A percentile compares a stretch with the other conserved stretches of the same genome.
These are phyloP conservation scores for Mirza zaza DNA, from an alignment of 2,113 vertebrate genomes.

Conservation along the genomic window DNA sequence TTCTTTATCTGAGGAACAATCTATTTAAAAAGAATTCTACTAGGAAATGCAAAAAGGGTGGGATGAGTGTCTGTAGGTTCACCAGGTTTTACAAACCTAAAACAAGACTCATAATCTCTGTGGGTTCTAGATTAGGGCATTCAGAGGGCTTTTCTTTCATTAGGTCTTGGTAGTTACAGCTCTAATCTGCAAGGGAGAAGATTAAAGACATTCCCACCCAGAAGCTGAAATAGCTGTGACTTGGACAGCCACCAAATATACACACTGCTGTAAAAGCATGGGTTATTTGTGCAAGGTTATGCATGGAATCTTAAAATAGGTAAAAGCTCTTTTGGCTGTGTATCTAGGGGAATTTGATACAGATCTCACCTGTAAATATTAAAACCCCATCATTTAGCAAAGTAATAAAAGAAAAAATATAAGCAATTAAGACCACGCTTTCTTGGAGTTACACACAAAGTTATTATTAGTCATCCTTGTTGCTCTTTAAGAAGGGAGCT, in stretches of 20 bases:
- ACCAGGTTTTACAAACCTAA: neutral
- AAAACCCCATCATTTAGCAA: conserved; percentile 40
- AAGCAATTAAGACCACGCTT: conserved; percentile 23
- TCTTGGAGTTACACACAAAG: neutral
- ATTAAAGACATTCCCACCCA: conserved; percentile 15
- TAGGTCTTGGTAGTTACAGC: neutral
- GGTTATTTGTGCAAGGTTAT: neutral
- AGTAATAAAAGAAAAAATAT: neutral
- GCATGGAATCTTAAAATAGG: neutral
- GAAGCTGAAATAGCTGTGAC: conserved; percentile 6
- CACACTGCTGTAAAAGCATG: neutral
- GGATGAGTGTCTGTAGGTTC: neutral
- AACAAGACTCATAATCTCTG: neutral
- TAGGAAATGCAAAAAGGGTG: neutral
- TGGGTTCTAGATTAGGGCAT: neutral
- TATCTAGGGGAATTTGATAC: conserved; percentile 4
- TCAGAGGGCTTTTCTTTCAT: neutral
- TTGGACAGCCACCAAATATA: neutral
- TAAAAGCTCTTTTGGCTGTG: neutral
- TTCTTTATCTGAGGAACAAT: neutral
- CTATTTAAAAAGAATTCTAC: neutral
- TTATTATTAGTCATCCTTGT: conserved; percentile 49
- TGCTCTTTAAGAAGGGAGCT: conserved; percentile 48
- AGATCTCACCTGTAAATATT: conserved; percentile 47
- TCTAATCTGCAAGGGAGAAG: neutral